Evolutionary conservation across 2,888 invertebrate genomes (phyloP).

Genomic region (Cheilosia urbana): DNA sequence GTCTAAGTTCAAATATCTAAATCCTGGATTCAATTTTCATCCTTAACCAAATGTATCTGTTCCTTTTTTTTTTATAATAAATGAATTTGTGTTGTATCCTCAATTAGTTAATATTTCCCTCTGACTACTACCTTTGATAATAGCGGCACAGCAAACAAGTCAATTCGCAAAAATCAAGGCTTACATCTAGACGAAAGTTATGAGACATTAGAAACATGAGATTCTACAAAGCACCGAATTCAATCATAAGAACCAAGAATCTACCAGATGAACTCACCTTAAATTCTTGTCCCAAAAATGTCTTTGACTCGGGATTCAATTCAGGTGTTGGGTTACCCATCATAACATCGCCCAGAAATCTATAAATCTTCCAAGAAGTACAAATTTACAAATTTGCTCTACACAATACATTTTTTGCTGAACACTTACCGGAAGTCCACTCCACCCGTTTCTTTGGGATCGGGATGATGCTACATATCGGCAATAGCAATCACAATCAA

Average conservation of each 20-base stretch:
- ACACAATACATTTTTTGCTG: neutral
- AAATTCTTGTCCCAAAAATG: conserved; percentile 79
- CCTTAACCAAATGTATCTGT: no score
- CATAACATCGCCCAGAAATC: conserved; percentile 80
- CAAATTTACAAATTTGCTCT: neutral
- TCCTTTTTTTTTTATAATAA: no score
- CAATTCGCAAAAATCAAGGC: no score
- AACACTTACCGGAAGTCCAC: conserved; percentile 71
- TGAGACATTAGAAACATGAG: no score
- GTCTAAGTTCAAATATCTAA: no score
- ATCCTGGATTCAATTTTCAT: no score
- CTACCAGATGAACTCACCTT: conserved; percentile 76
- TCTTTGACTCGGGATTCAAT: conserved; percentile 77
- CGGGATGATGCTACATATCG: conserved; percentile 77
- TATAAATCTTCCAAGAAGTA: conserved; percentile 79
- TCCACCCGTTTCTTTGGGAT: conserved; percentile 61
- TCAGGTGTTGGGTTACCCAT: conserved; percentile 80
- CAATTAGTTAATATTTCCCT: no score
- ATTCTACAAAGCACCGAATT: conserved; percentile 30
- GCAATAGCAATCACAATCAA: conserved; percentile 78
- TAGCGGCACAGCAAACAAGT: no score
- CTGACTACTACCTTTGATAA: no score
- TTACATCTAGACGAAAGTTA: no score
- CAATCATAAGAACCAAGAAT: neutral
- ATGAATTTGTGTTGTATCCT: no score